phyloP scores from a whole-genome alignment of 2,113 vertebrate species.

The Psittacula cyanocephala region DNA sequence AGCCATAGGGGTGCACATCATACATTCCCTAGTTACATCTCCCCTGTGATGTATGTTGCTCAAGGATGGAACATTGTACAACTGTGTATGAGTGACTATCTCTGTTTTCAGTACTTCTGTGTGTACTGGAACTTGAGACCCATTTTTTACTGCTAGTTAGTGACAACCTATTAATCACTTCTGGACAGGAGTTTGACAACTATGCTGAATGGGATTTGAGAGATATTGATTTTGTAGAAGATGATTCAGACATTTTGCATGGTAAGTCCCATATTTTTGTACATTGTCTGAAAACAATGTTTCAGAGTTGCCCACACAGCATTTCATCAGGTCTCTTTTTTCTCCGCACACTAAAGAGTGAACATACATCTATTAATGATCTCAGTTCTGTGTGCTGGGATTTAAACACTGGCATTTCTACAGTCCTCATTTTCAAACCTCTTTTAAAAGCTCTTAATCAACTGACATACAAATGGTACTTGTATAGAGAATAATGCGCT shows the following conservation, averaged over 20 bases:
- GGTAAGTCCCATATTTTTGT: slow-evolving; percentile 74
- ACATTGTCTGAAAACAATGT: background rate
- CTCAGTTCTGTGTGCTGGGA: background rate
- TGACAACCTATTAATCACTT: background rate
- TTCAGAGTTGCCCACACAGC: background rate
- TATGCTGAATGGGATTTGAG: slow-evolving; percentile 99
- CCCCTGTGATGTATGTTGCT: background rate
- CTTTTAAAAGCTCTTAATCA: background rate
- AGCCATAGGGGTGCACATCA: background rate
- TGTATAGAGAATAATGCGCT: background rate
- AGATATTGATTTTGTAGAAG: slow-evolving; percentile 99
- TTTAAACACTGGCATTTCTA: background rate
- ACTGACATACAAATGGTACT: background rate
- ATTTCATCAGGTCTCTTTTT: background rate
- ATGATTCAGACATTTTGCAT: slow-evolving; percentile 95
- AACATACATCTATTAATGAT: background rate
- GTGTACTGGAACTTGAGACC: background rate
- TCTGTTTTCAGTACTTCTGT: background rate
- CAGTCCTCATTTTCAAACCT: background rate
- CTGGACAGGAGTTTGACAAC: slow-evolving; percentile 95
- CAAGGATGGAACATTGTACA: background rate
- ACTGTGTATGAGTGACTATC: background rate
- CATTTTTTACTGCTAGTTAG: background rate
- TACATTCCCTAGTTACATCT: background rate
- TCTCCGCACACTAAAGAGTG: background rate